These are phyloP conservation scores for Misgurnus mizolepis DNA, from an alignment of 2,113 vertebrate species.

Conservation along the genomic window DNA sequence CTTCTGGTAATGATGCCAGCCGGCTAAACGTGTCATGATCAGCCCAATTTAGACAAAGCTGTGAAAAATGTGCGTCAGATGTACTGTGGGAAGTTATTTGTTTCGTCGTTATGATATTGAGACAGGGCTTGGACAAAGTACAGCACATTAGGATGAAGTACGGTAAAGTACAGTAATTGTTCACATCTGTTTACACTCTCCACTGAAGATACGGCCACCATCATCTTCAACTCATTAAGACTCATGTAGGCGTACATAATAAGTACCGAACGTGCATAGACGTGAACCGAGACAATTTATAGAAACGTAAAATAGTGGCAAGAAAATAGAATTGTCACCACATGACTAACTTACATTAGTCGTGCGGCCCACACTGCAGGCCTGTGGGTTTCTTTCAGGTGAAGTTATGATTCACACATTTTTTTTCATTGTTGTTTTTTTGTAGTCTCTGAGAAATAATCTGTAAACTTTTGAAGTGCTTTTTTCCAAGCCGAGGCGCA, in stretches of 20 bases:
- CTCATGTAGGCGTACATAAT: conserved; percentile 70
- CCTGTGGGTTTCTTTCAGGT: conserved; percentile 32
- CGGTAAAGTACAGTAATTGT: conserved; percentile 67
- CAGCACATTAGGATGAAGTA: conserved; percentile 57
- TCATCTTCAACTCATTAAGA: conserved; percentile 71
- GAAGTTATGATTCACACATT: background rate
- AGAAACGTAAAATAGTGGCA: conserved; percentile 50
- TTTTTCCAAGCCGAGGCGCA: background rate
- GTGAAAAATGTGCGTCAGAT: conserved; percentile 34
- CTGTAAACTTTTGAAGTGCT: conserved; percentile 27
- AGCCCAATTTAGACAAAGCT: conserved; percentile 45
- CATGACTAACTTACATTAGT: conserved; percentile 33
- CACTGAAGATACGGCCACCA: conserved; percentile 56
- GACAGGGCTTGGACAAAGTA: background rate
- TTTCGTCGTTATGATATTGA: conserved; percentile 1
- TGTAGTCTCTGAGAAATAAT: background rate
- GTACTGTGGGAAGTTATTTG: conserved; percentile 4
- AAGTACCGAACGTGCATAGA: conserved; percentile 59
- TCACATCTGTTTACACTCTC: conserved; percentile 65
- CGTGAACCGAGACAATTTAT: conserved; percentile 59
- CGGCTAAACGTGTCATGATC: conserved; percentile 35
- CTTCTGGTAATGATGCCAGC: conserved; percentile 36
- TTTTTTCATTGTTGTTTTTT: conserved; percentile 30
- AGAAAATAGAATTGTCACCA: conserved; percentile 54
- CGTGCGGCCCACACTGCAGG: background rate